Conservation (phyloP, 2,797 vertebrate genomes). For the Cyclura pinguis region DNA sequence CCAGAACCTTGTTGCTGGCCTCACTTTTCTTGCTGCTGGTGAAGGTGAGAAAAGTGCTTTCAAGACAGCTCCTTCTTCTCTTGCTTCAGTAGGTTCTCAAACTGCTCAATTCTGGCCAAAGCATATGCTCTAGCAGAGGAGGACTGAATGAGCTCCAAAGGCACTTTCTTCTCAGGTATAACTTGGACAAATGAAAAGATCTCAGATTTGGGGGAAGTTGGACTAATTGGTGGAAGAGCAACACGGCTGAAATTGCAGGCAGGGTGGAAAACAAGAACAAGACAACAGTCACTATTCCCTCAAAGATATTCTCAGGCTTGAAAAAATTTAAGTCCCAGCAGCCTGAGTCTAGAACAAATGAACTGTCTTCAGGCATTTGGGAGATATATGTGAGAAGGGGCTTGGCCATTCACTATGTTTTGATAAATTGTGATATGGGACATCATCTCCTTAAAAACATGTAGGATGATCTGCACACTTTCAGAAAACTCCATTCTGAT, state of each 20-base stretch:
- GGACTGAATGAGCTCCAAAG: neutral
- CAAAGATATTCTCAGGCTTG: neutral
- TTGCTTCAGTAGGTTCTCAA: neutral
- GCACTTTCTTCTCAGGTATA: neutral
- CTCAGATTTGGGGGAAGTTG: neutral
- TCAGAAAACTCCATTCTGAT: neutral
- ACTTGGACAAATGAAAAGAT: neutral
- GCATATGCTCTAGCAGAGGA: neutral
- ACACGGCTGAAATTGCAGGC: neutral
- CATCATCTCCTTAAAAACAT: neutral
- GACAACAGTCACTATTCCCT: neutral
- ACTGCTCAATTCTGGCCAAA: neutral
- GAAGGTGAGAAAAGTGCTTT: neutral
- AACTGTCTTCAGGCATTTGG: neutral
- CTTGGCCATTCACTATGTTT: neutral
- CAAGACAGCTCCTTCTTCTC: neutral
- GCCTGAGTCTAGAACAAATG: neutral
- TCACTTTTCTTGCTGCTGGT: neutral
- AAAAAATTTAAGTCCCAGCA: neutral
- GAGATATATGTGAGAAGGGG: no score
- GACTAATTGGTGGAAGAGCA: neutral
- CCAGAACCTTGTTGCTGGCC: neutral
- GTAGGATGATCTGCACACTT: neutral
- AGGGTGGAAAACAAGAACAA: neutral
- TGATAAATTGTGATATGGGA: neutral